These are phyloP conservation scores for Iguana delicatissima DNA, from an alignment of 2,797 vertebrate genomes.

Conservation along the genomic window DNA sequence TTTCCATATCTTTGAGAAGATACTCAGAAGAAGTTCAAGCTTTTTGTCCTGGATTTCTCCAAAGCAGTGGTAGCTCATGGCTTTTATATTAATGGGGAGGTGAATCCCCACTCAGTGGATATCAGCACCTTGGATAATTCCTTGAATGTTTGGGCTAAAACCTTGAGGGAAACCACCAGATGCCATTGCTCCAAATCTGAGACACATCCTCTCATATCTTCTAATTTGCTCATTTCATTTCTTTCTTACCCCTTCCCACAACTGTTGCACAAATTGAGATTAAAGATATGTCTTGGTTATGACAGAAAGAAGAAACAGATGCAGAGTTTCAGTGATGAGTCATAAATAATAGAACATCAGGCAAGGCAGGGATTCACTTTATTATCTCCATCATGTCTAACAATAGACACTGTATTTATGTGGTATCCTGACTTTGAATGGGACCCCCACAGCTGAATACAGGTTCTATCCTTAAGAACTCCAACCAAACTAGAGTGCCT, in stretches of 20 bases:
- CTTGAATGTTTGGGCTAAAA: too few relatives aligned
- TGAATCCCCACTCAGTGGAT: too few relatives aligned
- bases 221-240: not conserved
- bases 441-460: not conserved
- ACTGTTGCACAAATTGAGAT: too few relatives aligned
- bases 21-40: not conserved
- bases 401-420: too few relatives aligned
- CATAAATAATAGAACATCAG: not conserved
- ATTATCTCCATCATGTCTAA: not conserved
- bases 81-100: too few relatives aligned
- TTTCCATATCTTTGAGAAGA: not conserved
- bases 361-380: not conserved
- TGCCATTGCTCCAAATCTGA: too few relatives aligned
- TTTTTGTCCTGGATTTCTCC: not conserved
- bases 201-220: not conserved
- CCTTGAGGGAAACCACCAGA: too few relatives aligned
- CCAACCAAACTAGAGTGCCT: not conserved
- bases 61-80: not conserved
- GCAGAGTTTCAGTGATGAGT: not conserved
- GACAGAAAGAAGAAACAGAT: not conserved
- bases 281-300: not conserved
- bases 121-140: too few relatives aligned
- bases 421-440: not conserved
- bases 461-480: not conserved
- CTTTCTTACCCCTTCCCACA: not conserved